Evolutionary conservation across 2,888 invertebrate species (phyloP).

Genomic region (Cyaniris semiargus): DNA sequence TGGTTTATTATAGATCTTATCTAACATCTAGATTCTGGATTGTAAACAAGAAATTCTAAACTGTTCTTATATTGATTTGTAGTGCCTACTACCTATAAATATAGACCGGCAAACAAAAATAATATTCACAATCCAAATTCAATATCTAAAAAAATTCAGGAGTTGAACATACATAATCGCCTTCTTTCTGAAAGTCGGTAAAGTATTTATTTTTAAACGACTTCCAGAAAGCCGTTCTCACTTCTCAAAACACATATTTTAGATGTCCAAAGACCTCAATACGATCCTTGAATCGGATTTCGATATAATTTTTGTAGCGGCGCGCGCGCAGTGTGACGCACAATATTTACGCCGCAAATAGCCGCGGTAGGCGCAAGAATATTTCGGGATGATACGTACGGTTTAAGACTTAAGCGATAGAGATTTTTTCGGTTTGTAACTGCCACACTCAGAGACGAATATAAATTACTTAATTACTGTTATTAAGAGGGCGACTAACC

Average conservation of each 20-base stretch:
- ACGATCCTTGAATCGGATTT: not conserved
- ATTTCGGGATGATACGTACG: not conserved
- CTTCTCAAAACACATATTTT: not conserved
- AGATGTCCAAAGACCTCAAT: not conserved
- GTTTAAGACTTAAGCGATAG: not conserved
- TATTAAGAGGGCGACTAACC: no score
- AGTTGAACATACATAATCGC: no score
- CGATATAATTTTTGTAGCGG: not conserved
- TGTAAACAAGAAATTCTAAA: not conserved
- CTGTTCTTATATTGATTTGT: no score
- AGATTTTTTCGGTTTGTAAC: no score
- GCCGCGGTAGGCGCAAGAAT: not conserved
- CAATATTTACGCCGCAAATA: conserved; percentile 8
- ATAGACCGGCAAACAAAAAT: not conserved
- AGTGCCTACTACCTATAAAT: no score
- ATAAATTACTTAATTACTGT: no score
- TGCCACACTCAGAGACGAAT: no score
- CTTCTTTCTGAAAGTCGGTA: no score
- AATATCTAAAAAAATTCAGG: no score
- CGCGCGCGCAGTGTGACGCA: not conserved
- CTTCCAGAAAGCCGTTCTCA: not conserved
- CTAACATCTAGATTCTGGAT: not conserved
- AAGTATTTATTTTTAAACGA: not conserved
- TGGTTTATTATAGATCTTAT: not conserved
- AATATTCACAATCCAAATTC: no score